Percentiles rank a stretch among this genome's conserved stretches.
Evolutionary conservation across 2,888 invertebrate species (phyloP).

Genomic region (Drosophila mulleri): DNA sequence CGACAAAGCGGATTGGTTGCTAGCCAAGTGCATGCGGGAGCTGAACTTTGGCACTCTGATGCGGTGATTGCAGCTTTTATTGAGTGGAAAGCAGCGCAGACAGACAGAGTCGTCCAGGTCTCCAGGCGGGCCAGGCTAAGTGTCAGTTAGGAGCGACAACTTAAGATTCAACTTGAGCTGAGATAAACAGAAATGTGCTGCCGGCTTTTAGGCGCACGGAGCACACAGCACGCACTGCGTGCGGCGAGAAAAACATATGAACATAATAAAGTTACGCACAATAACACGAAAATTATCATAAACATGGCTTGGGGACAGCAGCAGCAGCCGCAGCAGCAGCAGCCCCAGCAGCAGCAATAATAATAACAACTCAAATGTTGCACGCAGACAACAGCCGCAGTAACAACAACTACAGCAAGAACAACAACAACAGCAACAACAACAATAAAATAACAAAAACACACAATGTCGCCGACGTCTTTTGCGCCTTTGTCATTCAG

Average conservation of each 20-base stretch:
- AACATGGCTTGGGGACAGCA: constrained; percentile 34
- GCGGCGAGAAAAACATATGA: constrained; percentile 21
- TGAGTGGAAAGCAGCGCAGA: constrained; percentile 35
- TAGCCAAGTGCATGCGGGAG: constrained; percentile 59
- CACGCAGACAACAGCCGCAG: constrained; percentile 4
- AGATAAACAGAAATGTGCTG: constrained; percentile 18
- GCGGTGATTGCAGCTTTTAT: constrained; percentile 58
- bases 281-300: constrained; percentile 52
- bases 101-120: constrained; percentile 10
- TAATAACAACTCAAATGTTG: constrained; percentile 25
- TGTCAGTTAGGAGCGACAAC: constrained; percentile 25
- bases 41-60: constrained; percentile 47
- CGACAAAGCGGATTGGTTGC: constrained; percentile 14
- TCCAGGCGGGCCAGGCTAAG: constrained; percentile 12
- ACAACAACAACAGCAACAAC: not conserved
- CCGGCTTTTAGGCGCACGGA: constrained; percentile 20
- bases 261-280: constrained; percentile 43
- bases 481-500: not conserved
- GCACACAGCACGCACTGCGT: not conserved
- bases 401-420: not conserved
- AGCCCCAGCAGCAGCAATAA: constrained; percentile 8
- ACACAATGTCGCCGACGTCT: not conserved
- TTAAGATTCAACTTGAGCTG: constrained; percentile 16
- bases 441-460: constrained; percentile 1
- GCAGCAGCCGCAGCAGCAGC: not conserved